Base-by-base conservation (phyloP, 2,113 vertebrate species). In the Choloepus hoffmanni region DNA sequence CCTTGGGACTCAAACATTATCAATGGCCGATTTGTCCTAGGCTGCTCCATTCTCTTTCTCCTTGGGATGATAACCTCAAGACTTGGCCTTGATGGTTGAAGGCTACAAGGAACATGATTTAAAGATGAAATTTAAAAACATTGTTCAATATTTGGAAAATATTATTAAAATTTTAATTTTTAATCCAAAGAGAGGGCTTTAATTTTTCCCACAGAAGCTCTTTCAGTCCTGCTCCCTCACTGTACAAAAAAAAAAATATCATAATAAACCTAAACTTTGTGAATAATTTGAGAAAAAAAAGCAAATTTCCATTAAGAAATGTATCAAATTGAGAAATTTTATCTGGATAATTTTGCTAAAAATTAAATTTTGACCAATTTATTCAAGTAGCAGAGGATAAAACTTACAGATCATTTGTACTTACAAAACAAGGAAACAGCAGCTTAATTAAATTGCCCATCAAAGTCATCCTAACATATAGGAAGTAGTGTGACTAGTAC, bases 401-500 rank as follows among this genome's bases (percentile, higher is more conserved):
- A 95, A 90, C 36, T 48, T 82, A 93, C 33, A 62, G 53, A 85
- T 90, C 40, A 88, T 93, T 88, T 88, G 65, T 28, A 77, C 28
- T 85, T 74, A 82, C 40, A 65, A 95, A 92, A 89, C 84, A 84
- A 77, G 28, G 48, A 77, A 94, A 90, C 55, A 68, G 16, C 28
- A 30, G 11, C 68, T 96, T 96, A 68, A 94, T 92, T 95, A 95
- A 95, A 92, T 78, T 72, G 28, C 15, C 76, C 85, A 90, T 62
- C 81, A 74, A 88, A 53, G 45, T 84, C 82, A 83, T 67, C 79
- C 40, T 76, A 92, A 84, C 18, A 12, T 48, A 72, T 14, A 81
- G 36, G n/a, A 76, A 83, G n/a, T 28, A 67, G 48, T 23, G 3
- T 79, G 81, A 62, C 85, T 68, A 67, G 58, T 26, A 79, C 23